Evolutionary conservation across 2,113 vertebrate genomes (phyloP).

Genomic region (Neotoma lepida): DNA sequence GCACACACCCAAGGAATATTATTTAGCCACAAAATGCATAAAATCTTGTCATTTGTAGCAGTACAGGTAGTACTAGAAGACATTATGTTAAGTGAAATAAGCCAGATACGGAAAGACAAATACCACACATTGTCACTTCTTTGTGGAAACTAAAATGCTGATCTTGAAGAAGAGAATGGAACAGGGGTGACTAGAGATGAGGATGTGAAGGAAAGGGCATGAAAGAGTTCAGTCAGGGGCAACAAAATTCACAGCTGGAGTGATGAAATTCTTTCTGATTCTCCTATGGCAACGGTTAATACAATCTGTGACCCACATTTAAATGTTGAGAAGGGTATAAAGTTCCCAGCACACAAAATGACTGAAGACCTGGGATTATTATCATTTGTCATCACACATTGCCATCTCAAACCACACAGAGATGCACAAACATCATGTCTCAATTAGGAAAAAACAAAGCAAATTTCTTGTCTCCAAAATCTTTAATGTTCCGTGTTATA

Average conservation of each 20-base stretch:
- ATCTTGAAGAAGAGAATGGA: neutral
- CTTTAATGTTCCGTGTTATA: neutral
- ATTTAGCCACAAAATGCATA: neutral
- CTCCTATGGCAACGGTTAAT: neutral
- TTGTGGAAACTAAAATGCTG: neutral
- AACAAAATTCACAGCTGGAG: neutral
- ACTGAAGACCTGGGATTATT: neutral
- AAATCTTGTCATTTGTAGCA: neutral
- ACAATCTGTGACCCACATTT: no score
- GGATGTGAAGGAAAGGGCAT: neutral
- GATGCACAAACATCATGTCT: neutral
- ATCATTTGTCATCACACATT: neutral
- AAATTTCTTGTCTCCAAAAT: neutral
- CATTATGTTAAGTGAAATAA: neutral
- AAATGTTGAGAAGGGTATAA: neutral
- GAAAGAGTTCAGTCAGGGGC: neutral
- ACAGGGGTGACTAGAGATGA: no score
- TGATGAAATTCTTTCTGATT: neutral
- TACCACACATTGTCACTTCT: neutral
- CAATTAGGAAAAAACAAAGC: neutral
- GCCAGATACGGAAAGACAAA: neutral
- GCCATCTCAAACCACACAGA: neutral
- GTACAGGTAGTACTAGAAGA: neutral
- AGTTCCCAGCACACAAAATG: neutral
- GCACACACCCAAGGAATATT: neutral